phyloP scores from a whole-genome alignment of 2,888 invertebrate species.

The Lagria hirta region DNA sequence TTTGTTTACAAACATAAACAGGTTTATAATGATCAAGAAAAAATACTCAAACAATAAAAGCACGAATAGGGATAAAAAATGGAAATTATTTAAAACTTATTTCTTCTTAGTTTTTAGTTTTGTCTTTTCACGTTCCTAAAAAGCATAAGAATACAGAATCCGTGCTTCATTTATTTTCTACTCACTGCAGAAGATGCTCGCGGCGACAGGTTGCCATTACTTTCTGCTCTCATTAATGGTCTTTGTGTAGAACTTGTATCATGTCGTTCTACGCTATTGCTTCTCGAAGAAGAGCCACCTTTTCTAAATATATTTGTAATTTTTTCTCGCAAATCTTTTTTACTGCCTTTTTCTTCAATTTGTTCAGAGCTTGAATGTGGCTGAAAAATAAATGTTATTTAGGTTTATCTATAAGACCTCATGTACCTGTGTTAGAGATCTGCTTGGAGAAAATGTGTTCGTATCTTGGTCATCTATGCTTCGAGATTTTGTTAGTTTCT shows the following conservation, averaged over 20 bases:
- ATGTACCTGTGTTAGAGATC: conserved; percentile 49
- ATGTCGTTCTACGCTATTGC: conserved; percentile 60
- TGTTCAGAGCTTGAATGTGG: conserved; percentile 74
- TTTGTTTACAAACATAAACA: conserved; percentile 25
- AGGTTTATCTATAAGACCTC: not conserved
- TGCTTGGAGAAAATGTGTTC: conserved; percentile 46
- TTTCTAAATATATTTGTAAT: conserved; percentile 83
- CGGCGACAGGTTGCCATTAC: conserved; percentile 54
- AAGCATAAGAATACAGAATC: conserved; percentile 6
- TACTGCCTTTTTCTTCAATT: conserved; percentile 66
- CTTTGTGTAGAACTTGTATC: conserved; percentile 55
- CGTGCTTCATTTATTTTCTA: conserved; percentile 4
- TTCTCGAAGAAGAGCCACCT: conserved; percentile 64
- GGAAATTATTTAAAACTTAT: conserved; percentile 29
- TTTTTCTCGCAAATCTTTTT: conserved; percentile 76
- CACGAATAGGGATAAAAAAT: conserved; percentile 31
- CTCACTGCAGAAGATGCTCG: conserved; percentile 37
- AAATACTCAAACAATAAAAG: conserved; percentile 24
- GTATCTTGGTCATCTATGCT: conserved; percentile 71
- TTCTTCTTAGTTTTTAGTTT: conserved; percentile 31
- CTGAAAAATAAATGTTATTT: conserved; percentile 41
- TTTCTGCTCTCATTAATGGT: conserved; percentile 61
- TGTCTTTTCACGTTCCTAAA: conserved; percentile 34
- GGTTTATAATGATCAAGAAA: conserved; percentile 18
- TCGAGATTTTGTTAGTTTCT: conserved; percentile 81